Evolutionary conservation across 1,140 invertebrate genomes (phyloP).

Genomic region (Spodoptera litura): DNA sequence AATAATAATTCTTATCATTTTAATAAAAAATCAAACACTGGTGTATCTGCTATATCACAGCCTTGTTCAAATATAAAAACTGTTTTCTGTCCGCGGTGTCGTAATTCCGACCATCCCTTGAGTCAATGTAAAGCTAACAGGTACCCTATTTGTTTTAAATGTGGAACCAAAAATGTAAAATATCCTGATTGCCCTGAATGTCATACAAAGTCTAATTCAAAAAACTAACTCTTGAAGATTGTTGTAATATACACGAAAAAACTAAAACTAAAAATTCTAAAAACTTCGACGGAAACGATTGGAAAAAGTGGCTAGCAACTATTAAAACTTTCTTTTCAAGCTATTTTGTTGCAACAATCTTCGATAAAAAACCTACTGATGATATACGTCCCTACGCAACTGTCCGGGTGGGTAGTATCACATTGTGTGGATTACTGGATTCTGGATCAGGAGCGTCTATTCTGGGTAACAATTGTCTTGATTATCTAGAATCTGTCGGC

Average conservation of each 20-base stretch:
- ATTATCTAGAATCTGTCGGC: no score
- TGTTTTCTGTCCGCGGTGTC: no score
- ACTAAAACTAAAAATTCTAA: background rate
- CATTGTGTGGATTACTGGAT: slow-evolving; percentile 47
- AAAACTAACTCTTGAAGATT: slow-evolving; percentile 54
- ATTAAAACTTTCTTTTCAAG: slow-evolving; percentile 33
- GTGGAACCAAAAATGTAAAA: slow-evolving; percentile 47
- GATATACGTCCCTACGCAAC: slow-evolving; percentile 47
- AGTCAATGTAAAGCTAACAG: slow-evolving; percentile 18
- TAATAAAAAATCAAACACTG: no score
- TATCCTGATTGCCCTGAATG: slow-evolving; percentile 47
- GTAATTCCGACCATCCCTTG: background rate
- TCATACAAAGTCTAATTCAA: slow-evolving; percentile 28
- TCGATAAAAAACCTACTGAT: slow-evolving; percentile 1
- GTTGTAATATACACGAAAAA: no score
- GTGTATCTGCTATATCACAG: no score
- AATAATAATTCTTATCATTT: no score
- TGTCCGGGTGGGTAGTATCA: slow-evolving; percentile 26
- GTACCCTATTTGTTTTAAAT: slow-evolving; percentile 55
- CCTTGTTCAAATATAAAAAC: no score
- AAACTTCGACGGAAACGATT: slow-evolving; percentile 41
- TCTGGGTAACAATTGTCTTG: no score
- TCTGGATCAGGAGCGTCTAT: no score
- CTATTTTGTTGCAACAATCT: slow-evolving; percentile 46
- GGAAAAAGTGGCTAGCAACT: slow-evolving; percentile 45